Evolutionary conservation across 2,888 invertebrate species (phyloP), one percentile per base, ranked within the genome.

Genomic region (Stegana nigrithorax): DNA sequence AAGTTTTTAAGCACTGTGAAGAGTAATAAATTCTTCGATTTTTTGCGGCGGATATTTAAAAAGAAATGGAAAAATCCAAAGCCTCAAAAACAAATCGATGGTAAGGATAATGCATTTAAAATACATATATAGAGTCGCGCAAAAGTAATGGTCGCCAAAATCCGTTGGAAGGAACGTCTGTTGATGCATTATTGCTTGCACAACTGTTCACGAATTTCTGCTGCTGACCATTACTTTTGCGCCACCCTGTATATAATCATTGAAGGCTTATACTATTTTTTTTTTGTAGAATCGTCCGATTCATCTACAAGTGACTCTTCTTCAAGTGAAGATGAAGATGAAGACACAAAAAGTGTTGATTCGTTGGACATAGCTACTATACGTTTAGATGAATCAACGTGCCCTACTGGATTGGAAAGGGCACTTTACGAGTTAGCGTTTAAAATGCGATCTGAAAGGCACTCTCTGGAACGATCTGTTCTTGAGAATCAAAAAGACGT

Each of bases 51-150:
- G 75, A 94, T 96, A 60, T 96, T 92, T 78, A 93, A 91, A 79
- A 96, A 94, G 81, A 94, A 93, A 77, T 93, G 91, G 75, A 92
- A 91, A 66, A 89, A 91, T 5, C 90, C 90, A 0, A 92, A 91
- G 75, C 86, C 86, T 1, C 85, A 79, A 55, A 87, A 86, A 53
- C 88, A 88, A 4, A 87, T 88, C 62, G 82, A 83, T 53, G 89
- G 88, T 86, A 75, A 73, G 66, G 27, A 55, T 12, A 12, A 39
- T 70, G 21, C 58, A 23, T 25, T 29, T 51, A 36, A 59, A 14
- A 25, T 6, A 42, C 7, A 17, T 23, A 19, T 58, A 12, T n/a
- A 12, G 32, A 32, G 53, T 8, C 2, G n/a, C 10, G 4, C n/a
- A 39, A 39, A 12, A 39, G 7, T 8, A 6, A 42, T 42, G n/a